These are phyloP conservation scores for Gymnopithys bicolor DNA, from an alignment of 2,797 vertebrate genomes.

Conservation along the genomic window DNA sequence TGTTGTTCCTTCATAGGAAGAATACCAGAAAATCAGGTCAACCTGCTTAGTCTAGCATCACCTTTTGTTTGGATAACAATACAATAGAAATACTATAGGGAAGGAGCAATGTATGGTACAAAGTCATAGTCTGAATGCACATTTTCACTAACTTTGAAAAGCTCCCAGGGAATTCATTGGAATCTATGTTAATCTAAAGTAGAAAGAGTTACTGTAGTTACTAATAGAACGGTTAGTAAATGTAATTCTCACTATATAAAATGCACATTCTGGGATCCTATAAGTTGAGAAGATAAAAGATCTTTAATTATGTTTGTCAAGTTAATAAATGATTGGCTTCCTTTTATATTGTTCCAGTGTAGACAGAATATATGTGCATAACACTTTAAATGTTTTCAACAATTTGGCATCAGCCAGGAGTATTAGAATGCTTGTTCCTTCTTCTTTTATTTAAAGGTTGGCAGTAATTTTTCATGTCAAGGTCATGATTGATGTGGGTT, in stretches of 20 bases:
- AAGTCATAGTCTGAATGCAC: background rate
- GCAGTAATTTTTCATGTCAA: constrained; percentile 70
- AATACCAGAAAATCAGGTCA: constrained; percentile 2
- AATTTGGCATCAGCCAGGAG: constrained; percentile 3
- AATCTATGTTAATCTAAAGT: constrained; percentile 42
- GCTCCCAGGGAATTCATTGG: constrained; percentile 23
- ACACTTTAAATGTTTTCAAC: constrained; percentile 48
- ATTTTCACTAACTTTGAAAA: constrained; percentile 26
- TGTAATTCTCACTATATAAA: constrained; percentile 43
- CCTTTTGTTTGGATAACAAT: constrained; percentile 7
- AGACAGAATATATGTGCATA: background rate
- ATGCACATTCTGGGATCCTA: constrained; percentile 5
- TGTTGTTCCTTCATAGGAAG: background rate
- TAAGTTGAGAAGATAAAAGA: constrained; percentile 55
- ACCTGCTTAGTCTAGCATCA: background rate
- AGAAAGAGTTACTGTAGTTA: constrained; percentile 64
- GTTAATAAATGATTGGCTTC: constrained; percentile 40
- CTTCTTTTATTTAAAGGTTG: constrained; percentile 54
- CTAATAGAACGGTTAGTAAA: constrained; percentile 58
- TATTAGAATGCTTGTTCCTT: constrained; percentile 12
- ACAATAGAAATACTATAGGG: background rate
- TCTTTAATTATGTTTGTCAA: constrained; percentile 66
- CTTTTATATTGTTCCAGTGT: constrained; percentile 18
- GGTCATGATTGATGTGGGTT: constrained; percentile 67
- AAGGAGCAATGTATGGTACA: background rate